Evolutionary conservation across 2,797 vertebrate genomes (phyloP), one percentile per base, ranked within the genome.

Genomic region (Intellagama lesueurii): DNA sequence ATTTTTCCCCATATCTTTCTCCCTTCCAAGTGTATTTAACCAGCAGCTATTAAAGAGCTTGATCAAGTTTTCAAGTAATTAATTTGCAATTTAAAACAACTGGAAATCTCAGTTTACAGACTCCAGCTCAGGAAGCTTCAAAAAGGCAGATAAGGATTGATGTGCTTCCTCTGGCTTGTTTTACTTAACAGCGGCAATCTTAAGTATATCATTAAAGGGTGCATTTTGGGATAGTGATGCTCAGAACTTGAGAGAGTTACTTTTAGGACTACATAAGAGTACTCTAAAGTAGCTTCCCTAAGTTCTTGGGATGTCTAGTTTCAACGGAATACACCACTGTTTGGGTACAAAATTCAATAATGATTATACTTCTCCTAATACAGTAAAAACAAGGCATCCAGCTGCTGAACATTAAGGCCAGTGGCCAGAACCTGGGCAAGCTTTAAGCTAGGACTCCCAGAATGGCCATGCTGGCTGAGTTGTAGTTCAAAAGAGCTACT

Each of bases 21-120:
- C 72, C 82, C 68, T 52, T 84, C 16, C 72, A 72, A 49, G 76
- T 26, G 49, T 84, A 72, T 84, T 52, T 70, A 49, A 72, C 68
- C 47, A 84, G 82, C 44, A 49, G 68, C 68, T 72, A 72, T 84
- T 72, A 72, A 72, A 70, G 44, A 84, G 40, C 30, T 52, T 70
- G 69, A 83, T 83, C 68, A n/a, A 70, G 44, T 83, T 84, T 83
- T 72, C 68, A 72, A 72, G 68, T 84, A 84, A 84, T 84, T 84
- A 72, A 72, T 84, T 32, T 32, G 68, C 82, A 72, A 52, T 84
- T 84, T 84, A 30, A 84, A 84, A 72, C 44, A 84, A 30, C 17
- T 80, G n/a, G 30, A 49, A 84, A 49, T 72, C 30, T 49, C 68
- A 72, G 44, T 30, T 30, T 49, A 47, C 44, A 72, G 82, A 32